phyloP scores from a whole-genome alignment of 1,140 invertebrate genomes.

The Plutomurus gul region DNA sequence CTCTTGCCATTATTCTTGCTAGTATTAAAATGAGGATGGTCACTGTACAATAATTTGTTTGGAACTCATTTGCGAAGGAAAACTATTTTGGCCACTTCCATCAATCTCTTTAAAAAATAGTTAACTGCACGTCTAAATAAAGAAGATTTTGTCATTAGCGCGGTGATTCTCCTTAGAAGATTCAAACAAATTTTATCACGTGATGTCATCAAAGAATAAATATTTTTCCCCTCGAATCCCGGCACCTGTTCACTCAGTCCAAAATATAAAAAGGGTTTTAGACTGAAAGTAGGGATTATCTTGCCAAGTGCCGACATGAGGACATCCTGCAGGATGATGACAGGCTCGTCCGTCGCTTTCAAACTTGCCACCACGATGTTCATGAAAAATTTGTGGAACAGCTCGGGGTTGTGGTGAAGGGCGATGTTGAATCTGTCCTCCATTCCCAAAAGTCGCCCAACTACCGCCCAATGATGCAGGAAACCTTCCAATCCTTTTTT shows the following conservation, averaged over 20 bases:
- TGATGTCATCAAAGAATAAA: slow-evolving; percentile 1
- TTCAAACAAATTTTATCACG: slow-evolving; percentile 13
- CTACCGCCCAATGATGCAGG: slow-evolving; percentile 45
- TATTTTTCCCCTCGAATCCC: slow-evolving; percentile 9
- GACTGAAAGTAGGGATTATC: slow-evolving; percentile 4
- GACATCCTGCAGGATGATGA: slow-evolving; percentile 30
- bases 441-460: slow-evolving; percentile 43
- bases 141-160: too few species aligned
- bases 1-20: too few species aligned
- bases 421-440: slow-evolving; percentile 50
- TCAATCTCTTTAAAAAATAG: too few species aligned
- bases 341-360: slow-evolving; percentile 36
- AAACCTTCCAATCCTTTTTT: slow-evolving; percentile 39
- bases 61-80: too few species aligned
- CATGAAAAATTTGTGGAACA: slow-evolving; percentile 33
- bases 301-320: neutral
- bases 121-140: too few species aligned
- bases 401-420: slow-evolving; percentile 34
- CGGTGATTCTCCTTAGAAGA: too few species aligned
- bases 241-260: neutral
- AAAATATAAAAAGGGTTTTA: neutral
- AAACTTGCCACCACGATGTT: slow-evolving; percentile 41
- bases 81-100: too few species aligned
- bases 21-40: too few species aligned
- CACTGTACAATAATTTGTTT: too few species aligned